phyloP scores from a whole-genome alignment of 2,797 vertebrate genomes.

The Tauraco hartlaubi region DNA sequence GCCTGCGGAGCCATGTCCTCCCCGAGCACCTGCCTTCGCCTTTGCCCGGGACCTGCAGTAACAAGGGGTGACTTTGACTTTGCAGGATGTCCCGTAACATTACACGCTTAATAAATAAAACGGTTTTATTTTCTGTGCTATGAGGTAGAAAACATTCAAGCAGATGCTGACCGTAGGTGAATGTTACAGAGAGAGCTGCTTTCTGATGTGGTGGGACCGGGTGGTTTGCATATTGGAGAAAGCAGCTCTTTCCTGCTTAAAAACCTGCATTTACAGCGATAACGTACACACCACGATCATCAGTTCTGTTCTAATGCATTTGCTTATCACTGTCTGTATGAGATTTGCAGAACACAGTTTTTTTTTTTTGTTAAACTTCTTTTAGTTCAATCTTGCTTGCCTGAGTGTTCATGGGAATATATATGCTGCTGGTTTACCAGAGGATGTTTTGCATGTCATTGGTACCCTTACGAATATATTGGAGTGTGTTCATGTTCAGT shows the following conservation, averaged over 20 bases:
- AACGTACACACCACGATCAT: not conserved
- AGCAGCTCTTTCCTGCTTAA: not conserved
- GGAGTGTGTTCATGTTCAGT: not conserved
- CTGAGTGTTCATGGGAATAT: not conserved
- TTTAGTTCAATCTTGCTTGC: not conserved
- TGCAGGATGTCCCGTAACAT: not conserved
- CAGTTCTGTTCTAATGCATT: not conserved
- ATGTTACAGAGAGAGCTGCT: not conserved
- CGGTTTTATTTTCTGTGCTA: not conserved
- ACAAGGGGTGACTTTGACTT: fast-evolving
- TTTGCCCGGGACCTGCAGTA: too few species aligned
- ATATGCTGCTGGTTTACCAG: not conserved
- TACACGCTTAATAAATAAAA: not conserved
- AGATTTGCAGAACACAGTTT: not conserved
- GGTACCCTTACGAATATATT: not conserved
- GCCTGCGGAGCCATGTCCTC: not conserved
- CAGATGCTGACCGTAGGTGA: not conserved
- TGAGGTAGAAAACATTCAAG: not conserved
- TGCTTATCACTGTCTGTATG: not conserved
- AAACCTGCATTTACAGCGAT: not conserved
- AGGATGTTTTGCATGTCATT: not conserved
- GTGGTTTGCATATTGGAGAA: not conserved
- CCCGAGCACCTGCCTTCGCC: not conserved
- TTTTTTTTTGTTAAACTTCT: not conserved
- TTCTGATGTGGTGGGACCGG: not conserved